A percentile compares a stretch with the other conserved stretches of the same genome.
Evolutionary conservation across 1,140 invertebrate species (phyloP).

Genomic region (Heliothis subflexa): DNA sequence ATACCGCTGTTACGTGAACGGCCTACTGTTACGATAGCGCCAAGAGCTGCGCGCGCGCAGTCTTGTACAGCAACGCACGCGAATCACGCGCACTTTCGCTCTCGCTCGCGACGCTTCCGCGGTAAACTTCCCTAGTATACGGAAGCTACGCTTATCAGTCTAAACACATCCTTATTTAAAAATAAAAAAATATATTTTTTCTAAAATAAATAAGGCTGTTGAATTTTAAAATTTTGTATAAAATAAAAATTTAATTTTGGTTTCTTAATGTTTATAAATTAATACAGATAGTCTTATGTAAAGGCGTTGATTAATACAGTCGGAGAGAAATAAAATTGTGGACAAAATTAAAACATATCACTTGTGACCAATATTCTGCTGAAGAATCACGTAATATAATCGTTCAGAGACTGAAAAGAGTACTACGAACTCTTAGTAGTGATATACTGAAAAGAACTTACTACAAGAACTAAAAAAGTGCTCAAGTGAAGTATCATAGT

Average conservation of each 20-base stretch:
- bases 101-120: conserved; percentile 58
- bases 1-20: conserved; percentile 68
- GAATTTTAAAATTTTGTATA: neutral
- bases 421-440: too few relatives aligned
- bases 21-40: conserved; percentile 45
- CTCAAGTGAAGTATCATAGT: neutral
- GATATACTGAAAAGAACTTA: neutral
- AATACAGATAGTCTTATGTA: too few relatives aligned
- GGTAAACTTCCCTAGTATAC: conserved; percentile 54
- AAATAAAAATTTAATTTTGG: neutral
- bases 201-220: neutral
- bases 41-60: conserved; percentile 56
- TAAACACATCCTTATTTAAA: neutral
- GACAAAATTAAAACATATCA: too few relatives aligned
- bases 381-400: too few relatives aligned
- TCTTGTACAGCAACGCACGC: conserved; percentile 72
- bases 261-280: too few relatives aligned
- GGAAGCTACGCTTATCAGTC: conserved; percentile 51
- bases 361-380: too few relatives aligned
- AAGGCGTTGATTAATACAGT: too few relatives aligned
- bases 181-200: neutral
- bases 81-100: conserved; percentile 82
- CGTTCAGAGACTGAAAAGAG: too few relatives aligned
- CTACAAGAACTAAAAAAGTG: neutral
- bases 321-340: too few relatives aligned